Conservation (phyloP, 37 sponge, comb jelly and placozoan species). For the Geodia barretti region DNA sequence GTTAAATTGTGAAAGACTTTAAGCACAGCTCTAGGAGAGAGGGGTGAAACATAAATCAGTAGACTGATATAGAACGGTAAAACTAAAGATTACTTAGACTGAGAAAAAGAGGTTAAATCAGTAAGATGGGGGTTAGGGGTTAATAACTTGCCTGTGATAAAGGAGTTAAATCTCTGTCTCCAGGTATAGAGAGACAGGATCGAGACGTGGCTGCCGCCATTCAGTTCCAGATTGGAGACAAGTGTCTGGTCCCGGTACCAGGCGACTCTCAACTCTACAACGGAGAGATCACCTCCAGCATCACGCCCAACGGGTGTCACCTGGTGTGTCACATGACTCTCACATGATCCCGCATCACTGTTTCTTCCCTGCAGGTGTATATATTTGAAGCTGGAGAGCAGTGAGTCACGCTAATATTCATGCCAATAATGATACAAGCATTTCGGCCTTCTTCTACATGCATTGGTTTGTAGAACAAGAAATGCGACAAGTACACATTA, state of each 20-base stretch:
- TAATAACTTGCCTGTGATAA: too few species aligned
- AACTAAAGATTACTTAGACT: neutral
- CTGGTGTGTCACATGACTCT: constrained; percentile 15
- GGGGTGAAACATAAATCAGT: too few species aligned
- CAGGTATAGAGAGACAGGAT: constrained; percentile 47
- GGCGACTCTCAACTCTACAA: neutral
- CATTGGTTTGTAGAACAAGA: too few species aligned
- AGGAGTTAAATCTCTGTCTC: neutral
- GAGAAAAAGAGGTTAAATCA: neutral
- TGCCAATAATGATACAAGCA: neutral
- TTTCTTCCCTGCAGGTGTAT: constrained; percentile 2
- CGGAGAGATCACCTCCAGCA: constrained; percentile 27
- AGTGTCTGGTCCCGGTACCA: constrained; percentile 17
- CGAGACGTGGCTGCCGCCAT: constrained; percentile 42
- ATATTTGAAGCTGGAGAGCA: neutral
- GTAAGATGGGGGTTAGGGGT: neutral
- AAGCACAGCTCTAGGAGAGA: too few species aligned
- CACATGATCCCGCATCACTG: neutral
- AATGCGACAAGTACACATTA: too few species aligned
- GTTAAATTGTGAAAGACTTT: too few species aligned
- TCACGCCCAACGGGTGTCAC: constrained; percentile 16
- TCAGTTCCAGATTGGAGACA: constrained; percentile 48
- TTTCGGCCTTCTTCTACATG: too few species aligned
- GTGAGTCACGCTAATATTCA: neutral
- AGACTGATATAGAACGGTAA: too few species aligned